Conservation (phyloP, 2,888 invertebrate genomes). For the Clepsis dumicolana region DNA sequence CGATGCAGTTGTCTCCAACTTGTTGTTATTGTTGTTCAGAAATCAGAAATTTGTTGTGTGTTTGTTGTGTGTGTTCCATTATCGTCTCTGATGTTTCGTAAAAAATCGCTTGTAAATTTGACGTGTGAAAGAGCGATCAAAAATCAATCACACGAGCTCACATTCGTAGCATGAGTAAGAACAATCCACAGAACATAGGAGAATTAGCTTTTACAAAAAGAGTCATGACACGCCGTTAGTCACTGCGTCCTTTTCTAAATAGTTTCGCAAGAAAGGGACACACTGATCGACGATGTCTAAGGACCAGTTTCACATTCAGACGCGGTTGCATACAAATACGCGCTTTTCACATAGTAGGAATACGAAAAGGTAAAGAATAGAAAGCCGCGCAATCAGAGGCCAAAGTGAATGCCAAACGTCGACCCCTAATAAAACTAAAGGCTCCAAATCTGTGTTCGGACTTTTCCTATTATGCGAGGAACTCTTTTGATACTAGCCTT, state of each 20-base stretch:
- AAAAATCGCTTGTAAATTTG: not conserved
- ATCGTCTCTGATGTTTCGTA: too few relatives aligned
- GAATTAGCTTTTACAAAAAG: not conserved
- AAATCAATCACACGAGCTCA: not conserved
- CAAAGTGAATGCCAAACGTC: constrained; percentile 51
- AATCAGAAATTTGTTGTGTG: too few relatives aligned
- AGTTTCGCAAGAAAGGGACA: not conserved
- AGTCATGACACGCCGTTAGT: not conserved
- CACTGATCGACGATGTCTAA: not conserved
- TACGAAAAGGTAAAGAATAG: constrained; percentile 10
- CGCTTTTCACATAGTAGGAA: constrained; percentile 15
- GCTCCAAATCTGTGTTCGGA: constrained; percentile 47
- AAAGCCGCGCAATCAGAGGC: constrained; percentile 31
- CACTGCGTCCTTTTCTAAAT: not conserved
- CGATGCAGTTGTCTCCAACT: too few relatives aligned
- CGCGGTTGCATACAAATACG: not conserved
- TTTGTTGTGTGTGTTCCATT: too few relatives aligned
- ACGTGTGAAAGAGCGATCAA: not conserved
- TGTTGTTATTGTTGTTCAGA: too few relatives aligned
- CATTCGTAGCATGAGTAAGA: not conserved
- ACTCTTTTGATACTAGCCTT: constrained; percentile 39
- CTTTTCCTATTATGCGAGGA: constrained; percentile 7
- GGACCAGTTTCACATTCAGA: not conserved
- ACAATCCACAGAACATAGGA: not conserved
- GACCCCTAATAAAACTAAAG: constrained; percentile 54